Evolutionary conservation across 2,888 invertebrate genomes (phyloP), one percentile per base, ranked within the genome.

Genomic region (Miltochrista miniata): DNA sequence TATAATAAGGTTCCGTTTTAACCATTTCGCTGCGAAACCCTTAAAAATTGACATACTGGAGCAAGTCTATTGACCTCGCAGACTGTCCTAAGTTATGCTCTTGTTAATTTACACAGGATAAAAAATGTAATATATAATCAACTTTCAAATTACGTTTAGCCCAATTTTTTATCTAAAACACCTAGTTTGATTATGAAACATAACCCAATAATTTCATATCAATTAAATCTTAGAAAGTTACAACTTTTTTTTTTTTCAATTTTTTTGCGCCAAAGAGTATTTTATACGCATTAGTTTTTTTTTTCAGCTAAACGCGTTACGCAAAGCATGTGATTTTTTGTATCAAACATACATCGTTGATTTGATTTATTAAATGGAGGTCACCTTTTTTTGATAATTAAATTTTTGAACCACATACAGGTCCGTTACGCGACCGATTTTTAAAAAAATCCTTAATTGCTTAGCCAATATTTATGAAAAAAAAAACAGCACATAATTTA

Each of bases 341-440:
- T 3, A 7, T 24, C 1, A 7, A n/a, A 24, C 18, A 24, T 24
- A 24, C 5, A 24, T 24, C n/a, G 14, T 15, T 31, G 31, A 31
- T 7, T 38, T 38, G 38, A 38, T 38, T 18, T 38, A 38, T 38
- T 18, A 38, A 38, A 15, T 38, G n/a, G 38, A 38, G 38, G 11
- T 38, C 31, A 15, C 11, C 18, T 18, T 38, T 38, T 38, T 38
- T 31, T 31, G 31, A 2, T 31, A 24, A 10, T 31, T 31, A 31
- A 31, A 31, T 40, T 40, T 40, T 40, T 40, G 29, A 40, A 29
- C 40, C 18, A 30, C 40, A 40, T 30, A 18, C 4, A 10, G 12
- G 29, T 30, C 40, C 24, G 40, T 37, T 37, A 24, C 12, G 33
- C 18, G 35, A 13, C 29, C 43, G 15, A 39, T 57, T 54, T 54